These are phyloP conservation scores for Crocidura indochinensis DNA, from an alignment of 2,797 vertebrate genomes.

Conservation along the genomic window DNA sequence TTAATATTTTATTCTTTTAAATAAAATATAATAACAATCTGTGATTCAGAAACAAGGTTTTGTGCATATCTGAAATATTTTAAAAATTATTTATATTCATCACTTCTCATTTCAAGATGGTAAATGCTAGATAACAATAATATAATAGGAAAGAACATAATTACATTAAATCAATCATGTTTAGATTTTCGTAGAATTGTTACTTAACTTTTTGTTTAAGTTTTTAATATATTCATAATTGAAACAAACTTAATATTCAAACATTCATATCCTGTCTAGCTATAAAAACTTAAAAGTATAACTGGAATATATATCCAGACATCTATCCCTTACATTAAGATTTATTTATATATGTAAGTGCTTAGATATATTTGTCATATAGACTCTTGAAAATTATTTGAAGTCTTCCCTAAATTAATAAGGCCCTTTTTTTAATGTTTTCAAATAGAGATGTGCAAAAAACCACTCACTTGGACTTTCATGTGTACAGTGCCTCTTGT, in stretches of 20 bases:
- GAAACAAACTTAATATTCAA: constrained; percentile 56
- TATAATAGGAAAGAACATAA: constrained; percentile 47
- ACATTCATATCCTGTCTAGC: background rate
- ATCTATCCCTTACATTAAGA: background rate
- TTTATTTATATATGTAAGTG: too few species aligned
- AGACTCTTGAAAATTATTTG: constrained; percentile 37
- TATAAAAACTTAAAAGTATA: background rate
- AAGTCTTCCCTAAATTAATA: constrained; percentile 49
- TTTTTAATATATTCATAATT: constrained; percentile 65
- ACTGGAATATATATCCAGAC: background rate
- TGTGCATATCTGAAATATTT: constrained; percentile 64
- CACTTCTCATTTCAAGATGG: constrained; percentile 71
- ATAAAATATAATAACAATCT: constrained; percentile 65
- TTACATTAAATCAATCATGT: constrained; percentile 53
- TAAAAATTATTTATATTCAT: constrained; percentile 69
- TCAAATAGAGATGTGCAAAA: background rate
- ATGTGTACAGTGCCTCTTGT: background rate
- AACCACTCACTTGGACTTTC: background rate
- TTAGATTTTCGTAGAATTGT: constrained; percentile 66
- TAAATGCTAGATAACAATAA: constrained; percentile 54
- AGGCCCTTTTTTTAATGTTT: constrained; percentile 1
- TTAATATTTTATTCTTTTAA: constrained; percentile 71
- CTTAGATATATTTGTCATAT: background rate
- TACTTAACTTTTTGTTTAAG: constrained; percentile 66
- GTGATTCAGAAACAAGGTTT: constrained; percentile 69